Evolutionary conservation across 2,113 vertebrate species (phyloP).

Genomic region (Chaenocephalus aceratus): DNA sequence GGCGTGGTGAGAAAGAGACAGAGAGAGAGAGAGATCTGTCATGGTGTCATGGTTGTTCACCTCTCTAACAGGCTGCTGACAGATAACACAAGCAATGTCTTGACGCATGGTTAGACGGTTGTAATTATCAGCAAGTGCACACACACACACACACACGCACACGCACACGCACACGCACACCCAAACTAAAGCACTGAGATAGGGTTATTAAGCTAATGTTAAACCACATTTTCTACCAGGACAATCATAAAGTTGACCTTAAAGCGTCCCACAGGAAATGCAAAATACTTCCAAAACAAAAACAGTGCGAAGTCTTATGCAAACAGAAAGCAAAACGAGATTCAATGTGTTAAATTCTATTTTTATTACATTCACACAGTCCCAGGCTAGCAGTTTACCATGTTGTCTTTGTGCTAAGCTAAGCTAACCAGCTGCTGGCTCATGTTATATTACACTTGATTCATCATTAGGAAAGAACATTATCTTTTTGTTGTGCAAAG

Average conservation of each 20-base stretch:
- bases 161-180: neutral
- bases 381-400: neutral
- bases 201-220: neutral
- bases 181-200: constrained; percentile 11
- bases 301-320: neutral
- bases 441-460: neutral
- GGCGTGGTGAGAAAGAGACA: constrained; percentile 54
- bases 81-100: constrained; percentile 62
- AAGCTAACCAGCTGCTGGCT: neutral
- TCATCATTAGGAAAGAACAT: neutral
- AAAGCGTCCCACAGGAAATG: neutral
- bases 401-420: neutral
- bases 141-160: constrained; percentile 8
- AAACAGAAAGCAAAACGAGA: neutral
- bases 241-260: neutral
- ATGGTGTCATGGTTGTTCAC: constrained; percentile 71
- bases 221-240: constrained; percentile 2
- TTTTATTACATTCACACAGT: neutral
- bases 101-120: constrained; percentile 48
- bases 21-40: constrained; percentile 39
- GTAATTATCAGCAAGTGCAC: constrained; percentile 33
- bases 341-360: neutral
- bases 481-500: neutral
- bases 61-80: constrained; percentile 71
- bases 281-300: neutral